phyloP scores from a whole-genome alignment of 2,113 vertebrate genomes.

The Oceanites oceanicus region DNA sequence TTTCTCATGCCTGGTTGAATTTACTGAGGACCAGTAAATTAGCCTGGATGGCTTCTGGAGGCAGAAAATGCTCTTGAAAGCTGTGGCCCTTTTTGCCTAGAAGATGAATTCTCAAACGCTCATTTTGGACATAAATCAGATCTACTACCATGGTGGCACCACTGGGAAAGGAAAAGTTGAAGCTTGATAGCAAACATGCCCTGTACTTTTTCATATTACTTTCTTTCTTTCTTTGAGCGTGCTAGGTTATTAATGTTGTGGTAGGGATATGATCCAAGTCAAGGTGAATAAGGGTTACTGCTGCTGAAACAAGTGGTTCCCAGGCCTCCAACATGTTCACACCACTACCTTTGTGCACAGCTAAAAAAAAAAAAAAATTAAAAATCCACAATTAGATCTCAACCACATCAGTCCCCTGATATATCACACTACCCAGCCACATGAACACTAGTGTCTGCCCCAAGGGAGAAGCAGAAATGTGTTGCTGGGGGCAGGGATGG shows the following conservation, averaged over 20 bases:
- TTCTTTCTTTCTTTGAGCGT: background rate
- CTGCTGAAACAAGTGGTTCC: conserved; percentile 33
- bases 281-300: conserved; percentile 36
- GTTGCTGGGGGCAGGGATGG: background rate
- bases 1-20: background rate
- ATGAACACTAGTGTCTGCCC: background rate
- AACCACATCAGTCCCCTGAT: background rate
- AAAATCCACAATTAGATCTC: background rate
- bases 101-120: background rate
- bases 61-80: background rate
- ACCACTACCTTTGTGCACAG: background rate
- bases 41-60: background rate
- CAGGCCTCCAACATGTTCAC: conserved; percentile 24
- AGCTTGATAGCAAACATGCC: background rate
- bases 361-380: background rate
- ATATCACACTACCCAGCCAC: background rate
- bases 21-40: background rate
- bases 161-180: background rate
- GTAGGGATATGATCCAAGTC: conserved; percentile 40
- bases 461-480: background rate
- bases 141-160: background rate
- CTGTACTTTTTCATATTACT: background rate
- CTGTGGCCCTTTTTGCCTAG: background rate
- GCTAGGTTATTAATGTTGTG: conserved; percentile 16
- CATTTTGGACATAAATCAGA: background rate